Evolutionary conservation across 2,888 invertebrate species (phyloP), one percentile per base, ranked within the genome.

Genomic region (Phortica magna): DNA sequence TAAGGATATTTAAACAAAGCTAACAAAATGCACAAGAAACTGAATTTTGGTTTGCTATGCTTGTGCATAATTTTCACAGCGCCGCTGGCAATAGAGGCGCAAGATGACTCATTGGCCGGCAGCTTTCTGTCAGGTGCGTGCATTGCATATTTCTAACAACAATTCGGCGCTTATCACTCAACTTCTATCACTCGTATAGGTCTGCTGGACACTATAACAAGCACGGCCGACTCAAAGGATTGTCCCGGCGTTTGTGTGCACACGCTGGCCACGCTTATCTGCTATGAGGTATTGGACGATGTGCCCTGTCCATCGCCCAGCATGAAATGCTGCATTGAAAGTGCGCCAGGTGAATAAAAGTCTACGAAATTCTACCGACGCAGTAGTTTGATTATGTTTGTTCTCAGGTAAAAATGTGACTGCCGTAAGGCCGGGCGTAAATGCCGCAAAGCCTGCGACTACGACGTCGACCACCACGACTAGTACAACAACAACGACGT

Each of bases 241-340:
- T 98, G 98, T 89, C 97, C 98, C 0, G 98, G 98, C 0, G 95
- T 96, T 76, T 98, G 98, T 91, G 96, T 97, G 79, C 97, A 97
- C 89, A 94, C 96, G 10, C 92, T 98, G 77, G 96, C 98, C 1
- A 95, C 97, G 0, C 92, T 97, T 78, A 96, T 97, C 87, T 98
- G 98, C 91, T 95, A 95, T 91, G 95, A 97, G 83, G 97, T 98
- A 19, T 93, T 96, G 73, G 96, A 97, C 77, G 95, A 97, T 88
- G 95, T 96, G 22, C 94, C 95, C 78, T 97, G 97, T 87, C 96
- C 97, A 39, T 95, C 95, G 76, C 92, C 95, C 2, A 95, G 94
- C 82, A 96, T 97, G 96, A 95, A 96, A 90, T 97, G 97, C 92
- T 96, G 97, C 88, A 94, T 96, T 22, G 96, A 96, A 88, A 95